Base-by-base conservation (phyloP, 2,113 vertebrate genomes). In the Clupea harengus region DNA sequence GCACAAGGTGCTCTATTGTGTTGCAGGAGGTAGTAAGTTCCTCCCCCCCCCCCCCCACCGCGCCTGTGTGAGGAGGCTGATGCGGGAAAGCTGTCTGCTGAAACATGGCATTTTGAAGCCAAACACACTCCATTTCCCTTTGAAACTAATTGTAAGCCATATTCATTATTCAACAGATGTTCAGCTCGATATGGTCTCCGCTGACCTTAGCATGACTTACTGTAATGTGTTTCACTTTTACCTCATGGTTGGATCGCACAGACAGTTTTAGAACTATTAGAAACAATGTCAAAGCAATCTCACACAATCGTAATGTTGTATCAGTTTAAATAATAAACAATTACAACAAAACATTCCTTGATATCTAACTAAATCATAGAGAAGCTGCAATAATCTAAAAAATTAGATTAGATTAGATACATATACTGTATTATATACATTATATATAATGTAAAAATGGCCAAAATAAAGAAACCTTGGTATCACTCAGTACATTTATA, bases 51-150 rank as follows among this genome's bases (percentile, higher is more conserved):
- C 22, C 60, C 3, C 22, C 3, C 60, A 2, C 20, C 22, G 10
- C 6, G 18, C 22, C 18, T 67, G 64, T 67, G 64, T 67, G 25
- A 2, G 9, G 64, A 67, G 64, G 64, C 64, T 78, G 72, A 78
- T 78, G 72, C 39, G 72, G 11, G 72, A 78, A 32, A 10, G 39
- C 10, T 39, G 28, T 78, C 72, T 78, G 32, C 72, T 78, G 72
- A 78, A 78, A 78, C 72, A 78, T 78, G 72, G 17, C 72, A 78
- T 78, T 39, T 78, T 32, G 28, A 78, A 78, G 28, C 72, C 72
- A 78, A 78, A 78, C 28, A 78, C 72, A 78, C 72, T 78, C 72
- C 72, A 78, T 78, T 78, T 78, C 72, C 72, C 72, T 78, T 78
- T 78, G 72, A 78, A 78, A 78, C 72, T 78, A 78, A 78, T 78